Evolutionary conservation across 1,140 invertebrate genomes (phyloP), one percentile per base, ranked within the genome.

Genomic region (Megalopta genalis): DNA sequence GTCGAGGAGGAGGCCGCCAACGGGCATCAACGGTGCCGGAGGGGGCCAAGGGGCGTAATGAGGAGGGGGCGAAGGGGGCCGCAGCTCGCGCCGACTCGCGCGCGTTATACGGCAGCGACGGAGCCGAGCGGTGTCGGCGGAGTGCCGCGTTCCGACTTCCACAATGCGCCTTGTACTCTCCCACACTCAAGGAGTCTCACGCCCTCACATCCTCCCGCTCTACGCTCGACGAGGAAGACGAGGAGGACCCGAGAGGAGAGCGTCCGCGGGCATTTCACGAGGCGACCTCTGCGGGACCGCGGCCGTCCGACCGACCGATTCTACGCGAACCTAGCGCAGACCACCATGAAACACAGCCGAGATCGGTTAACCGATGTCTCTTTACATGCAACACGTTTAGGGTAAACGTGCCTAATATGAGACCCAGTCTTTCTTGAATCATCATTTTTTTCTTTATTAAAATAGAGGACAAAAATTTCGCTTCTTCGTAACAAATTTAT

Each of bases 121-220:
- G 52, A n/a, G 21, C 18, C 6, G 49, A 54, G 49, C 85, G 84
- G 80, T 83, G 85, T 81, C 78, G 72, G 85, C 85, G 54, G 54
- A 9, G 54, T n/a, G 18, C 54, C 21, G 21, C 54, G 85, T 80
- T 71, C 85, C 76, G 80, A 86, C 90, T 89, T 90, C 90, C 85
- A 92, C 91, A 93, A 93, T 93, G 88, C 89, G 89, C 88, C 88
- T 92, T 91, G 92, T 92, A 93, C 92, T 92, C 92, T 93, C 92
- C 92, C 92, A 93, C 92, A 93, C 90, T 93, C 92, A 84, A 78
- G 84, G 87, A 90, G 88, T 93, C 92, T 93, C 92, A 93, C 92
- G 92, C 92, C 92, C 92, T 93, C 92, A 90, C 92, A 92, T 93
- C 92, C 92, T 92, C 88, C 90, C 90, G 84, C 76, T 12, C 23